Evolutionary conservation across 53 echinoderm and acorn worm species (phyloP), one percentile per base, ranked within the genome.

Genomic region (Paracentrotus lividus): DNA sequence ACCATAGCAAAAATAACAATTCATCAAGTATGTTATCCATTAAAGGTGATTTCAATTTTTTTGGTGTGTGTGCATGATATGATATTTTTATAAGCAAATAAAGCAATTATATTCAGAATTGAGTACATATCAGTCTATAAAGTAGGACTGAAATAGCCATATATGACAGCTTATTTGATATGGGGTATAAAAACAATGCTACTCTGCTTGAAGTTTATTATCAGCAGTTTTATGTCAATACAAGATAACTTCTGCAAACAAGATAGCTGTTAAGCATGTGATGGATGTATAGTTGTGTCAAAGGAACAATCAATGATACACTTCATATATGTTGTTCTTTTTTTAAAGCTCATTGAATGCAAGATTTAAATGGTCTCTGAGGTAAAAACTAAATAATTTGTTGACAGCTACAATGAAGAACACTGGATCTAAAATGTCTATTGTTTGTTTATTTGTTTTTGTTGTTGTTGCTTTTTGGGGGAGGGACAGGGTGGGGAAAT

Each of bases 161-260:
- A 40, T 14, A 40, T 72, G 72, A 72, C 72, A 72, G 40, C 36
- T 20, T 15, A 14, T 8, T 31, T 66, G n/a, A n/a, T 60, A 60
- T 29, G 10, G 3, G n/a, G 67, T 32, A 67, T 16, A 15, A 14
- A 38, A 36, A 72, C 36, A 72, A 72, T 20, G 33, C 36, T 21
- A 72, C 40, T 40, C 40, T 72, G 1, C 64, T 64, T 29, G 3
- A 64, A 64, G 72, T 72, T 38, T 18, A 40, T 20, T 72, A 40
- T 72, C 72, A 38, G 36, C 40, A 32, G 72, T 72, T 4, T 72
- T 72, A n/a, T 69, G 69, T 69, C 69, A 69, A 72, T 40, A 72
- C 14, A 5, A 72, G 72, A 16, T 72, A 72, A 26, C 36, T 18
- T 4, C 2, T 5, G 36, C 72, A 72, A 40, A 72, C 72, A 72